A percentile compares a stretch with the other conserved stretches of the same genome.
Conservation (phyloP, 2,888 invertebrate species). For the Oscheius myriophilus region DNA sequence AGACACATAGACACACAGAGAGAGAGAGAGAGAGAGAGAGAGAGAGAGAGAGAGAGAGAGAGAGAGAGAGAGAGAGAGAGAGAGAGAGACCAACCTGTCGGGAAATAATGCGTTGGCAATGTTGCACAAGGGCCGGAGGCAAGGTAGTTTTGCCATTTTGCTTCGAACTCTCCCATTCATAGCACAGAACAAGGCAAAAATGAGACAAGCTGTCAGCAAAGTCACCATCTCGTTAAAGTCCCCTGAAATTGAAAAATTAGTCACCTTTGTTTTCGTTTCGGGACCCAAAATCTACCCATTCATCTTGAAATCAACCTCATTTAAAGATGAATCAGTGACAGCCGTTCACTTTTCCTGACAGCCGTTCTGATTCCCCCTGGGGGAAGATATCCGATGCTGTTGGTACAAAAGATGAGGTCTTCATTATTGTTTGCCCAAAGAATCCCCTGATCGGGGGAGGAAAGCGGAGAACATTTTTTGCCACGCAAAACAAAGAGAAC, state of each 20-base stretch:
- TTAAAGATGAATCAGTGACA: neutral
- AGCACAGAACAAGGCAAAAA: slow-evolving; percentile 62
- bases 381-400: neutral
- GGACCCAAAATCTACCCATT: neutral
- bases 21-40: too few species aligned
- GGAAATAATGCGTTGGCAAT: slow-evolving; percentile 4
- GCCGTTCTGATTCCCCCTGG: too few species aligned
- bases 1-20: too few species aligned
- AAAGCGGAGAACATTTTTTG: neutral
- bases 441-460: too few species aligned
- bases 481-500: neutral
- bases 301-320: too few species aligned
- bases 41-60: too few species aligned
- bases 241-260: too few species aligned
- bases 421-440: too few species aligned
- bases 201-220: slow-evolving; percentile 62
- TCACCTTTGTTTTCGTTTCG: neutral
- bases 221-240: slow-evolving; percentile 66
- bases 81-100: neutral
- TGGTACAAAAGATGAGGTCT: neutral
- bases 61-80: too few species aligned
- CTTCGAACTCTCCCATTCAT: slow-evolving; percentile 60
- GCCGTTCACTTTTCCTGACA: too few species aligned
- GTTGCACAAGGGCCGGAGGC: slow-evolving; percentile 4
- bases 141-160: slow-evolving; percentile 16